Base-by-base conservation (phyloP, 37 sponge, comb jelly and placozoan species). In the Bolinopsis microptera region DNA sequence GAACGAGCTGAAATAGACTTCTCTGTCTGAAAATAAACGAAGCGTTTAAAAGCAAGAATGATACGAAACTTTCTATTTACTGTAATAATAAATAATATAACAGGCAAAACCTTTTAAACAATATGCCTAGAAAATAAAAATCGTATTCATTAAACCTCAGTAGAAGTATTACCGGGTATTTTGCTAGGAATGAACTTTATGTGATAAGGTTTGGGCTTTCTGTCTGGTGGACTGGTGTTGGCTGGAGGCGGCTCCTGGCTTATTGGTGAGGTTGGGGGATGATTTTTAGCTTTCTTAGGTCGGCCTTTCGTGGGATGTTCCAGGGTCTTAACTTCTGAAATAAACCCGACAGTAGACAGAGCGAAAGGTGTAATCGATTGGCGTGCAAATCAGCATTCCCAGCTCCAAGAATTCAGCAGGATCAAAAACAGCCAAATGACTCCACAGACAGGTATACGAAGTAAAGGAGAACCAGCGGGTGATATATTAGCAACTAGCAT, bases 161-260 rank as follows among this genome's bases (percentile, higher is more conserved):
- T 38, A 1, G 34, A 8, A 24, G 25, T 41, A 86, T 86, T 86
- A 86, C 90, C 90, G 30, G 90, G 90, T 41, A 86, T 28, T 27
- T 86, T 86, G 90, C 90, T 86, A 21, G 90, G 90, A 27, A 86
- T 86, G 90, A 36, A 40, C 36, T 86, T 86, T 23, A 86, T 28
- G 61, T 86, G 90, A 34, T 86, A 86, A 24, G 32, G 90, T n/a
- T 39, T 70, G 5, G 2, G 5, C 21, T n/a, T 8, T 28, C 74
- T 22, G 74, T 70, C 74, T 70, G 74, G 28, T n/a, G 74, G 74
- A 3, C 30, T 70, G 26, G 25, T 70, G 9, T 77, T 77, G 36
- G 27, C 80, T 77, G 80, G 9, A 22, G 34, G 27, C 36, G 80
- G 80, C 5, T 27, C 35, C 21, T 32, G 33, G 36, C 27, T 32